phyloP scores from a whole-genome alignment of 2,888 invertebrate genomes.

The Rhabditoides inermis region DNA sequence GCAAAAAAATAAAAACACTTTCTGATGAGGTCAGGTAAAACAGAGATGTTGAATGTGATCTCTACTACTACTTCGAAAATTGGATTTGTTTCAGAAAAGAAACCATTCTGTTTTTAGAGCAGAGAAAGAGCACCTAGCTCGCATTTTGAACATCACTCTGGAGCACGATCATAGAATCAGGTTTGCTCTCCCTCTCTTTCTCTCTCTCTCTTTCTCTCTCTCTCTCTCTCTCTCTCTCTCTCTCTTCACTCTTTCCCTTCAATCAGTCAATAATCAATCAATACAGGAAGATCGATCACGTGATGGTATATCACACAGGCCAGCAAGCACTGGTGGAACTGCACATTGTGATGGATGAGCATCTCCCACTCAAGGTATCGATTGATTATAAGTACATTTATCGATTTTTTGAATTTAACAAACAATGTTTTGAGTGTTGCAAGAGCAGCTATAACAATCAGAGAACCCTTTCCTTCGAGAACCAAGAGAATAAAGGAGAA shows the following conservation, averaged over 20 bases:
- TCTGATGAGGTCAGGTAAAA: too few relatives aligned
- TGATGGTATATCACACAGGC: slow-evolving; percentile 57
- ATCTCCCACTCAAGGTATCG: slow-evolving; percentile 53
- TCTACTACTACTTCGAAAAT: not conserved
- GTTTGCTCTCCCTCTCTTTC: slow-evolving; percentile 5
- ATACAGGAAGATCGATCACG: slow-evolving; percentile 53
- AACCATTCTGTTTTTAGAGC: slow-evolving; percentile 21
- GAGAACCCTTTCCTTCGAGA: too few relatives aligned
- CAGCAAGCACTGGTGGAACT: slow-evolving; percentile 51
- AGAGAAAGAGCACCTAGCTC: slow-evolving; percentile 36
- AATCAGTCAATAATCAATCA: too few relatives aligned
- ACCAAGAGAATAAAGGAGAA: not conserved
- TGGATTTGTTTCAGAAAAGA: not conserved
- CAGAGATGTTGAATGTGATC: not conserved
- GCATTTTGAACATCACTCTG: slow-evolving; percentile 41
- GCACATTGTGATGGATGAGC: slow-evolving; percentile 53
- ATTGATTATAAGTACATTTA: too few relatives aligned
- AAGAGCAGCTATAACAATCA: too few relatives aligned
- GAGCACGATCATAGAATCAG: slow-evolving; percentile 35
- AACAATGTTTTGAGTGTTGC: too few relatives aligned
- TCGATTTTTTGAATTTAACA: too few relatives aligned
- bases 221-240: too few relatives aligned
- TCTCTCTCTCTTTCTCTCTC: not conserved
- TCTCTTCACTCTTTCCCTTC: too few relatives aligned
- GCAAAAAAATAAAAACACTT: too few relatives aligned